phyloP scores from a whole-genome alignment of 2,888 invertebrate genomes.

The Eristalinus sepulchralis region DNA sequence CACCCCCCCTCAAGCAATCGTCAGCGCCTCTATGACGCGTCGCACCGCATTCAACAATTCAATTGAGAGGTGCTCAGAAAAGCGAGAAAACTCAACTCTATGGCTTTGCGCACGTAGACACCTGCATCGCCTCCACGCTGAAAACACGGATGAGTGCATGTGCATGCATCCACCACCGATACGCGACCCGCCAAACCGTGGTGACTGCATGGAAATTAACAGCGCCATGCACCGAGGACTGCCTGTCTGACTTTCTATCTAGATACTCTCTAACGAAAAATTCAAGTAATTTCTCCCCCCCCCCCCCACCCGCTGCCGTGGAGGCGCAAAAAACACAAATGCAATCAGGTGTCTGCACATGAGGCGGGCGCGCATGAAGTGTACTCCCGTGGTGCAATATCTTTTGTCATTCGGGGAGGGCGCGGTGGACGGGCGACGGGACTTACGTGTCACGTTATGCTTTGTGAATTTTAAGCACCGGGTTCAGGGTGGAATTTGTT shows the following conservation, averaged over 20 bases:
- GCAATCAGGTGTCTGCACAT: conserved; percentile 67
- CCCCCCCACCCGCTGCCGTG: neutral
- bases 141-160: conserved; percentile 49
- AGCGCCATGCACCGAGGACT: conserved; percentile 40
- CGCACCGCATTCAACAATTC: conserved; percentile 36
- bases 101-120: conserved; percentile 1
- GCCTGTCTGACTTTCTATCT: conserved; percentile 45
- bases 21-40: conserved; percentile 2
- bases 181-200: neutral
- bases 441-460: conserved; percentile 64
- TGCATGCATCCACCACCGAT: conserved; percentile 34
- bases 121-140: neutral
- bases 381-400: conserved; percentile 52
- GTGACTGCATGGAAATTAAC: conserved; percentile 62
- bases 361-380: conserved; percentile 54
- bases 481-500: conserved; percentile 56
- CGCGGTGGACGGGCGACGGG: conserved; percentile 9
- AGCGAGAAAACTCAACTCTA: neutral
- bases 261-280: conserved; percentile 49
- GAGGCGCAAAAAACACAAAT: conserved; percentile 10
- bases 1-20: too few relatives aligned
- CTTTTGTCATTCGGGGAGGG: conserved; percentile 62
- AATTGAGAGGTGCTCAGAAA: conserved; percentile 38
- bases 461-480: conserved; percentile 64
- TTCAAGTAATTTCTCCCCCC: conserved; percentile 16